Percentiles rank a stretch among this genome's conserved stretches.
phyloP scores from a whole-genome alignment of 2,113 vertebrate species.

The Carassius auratus region DNA sequence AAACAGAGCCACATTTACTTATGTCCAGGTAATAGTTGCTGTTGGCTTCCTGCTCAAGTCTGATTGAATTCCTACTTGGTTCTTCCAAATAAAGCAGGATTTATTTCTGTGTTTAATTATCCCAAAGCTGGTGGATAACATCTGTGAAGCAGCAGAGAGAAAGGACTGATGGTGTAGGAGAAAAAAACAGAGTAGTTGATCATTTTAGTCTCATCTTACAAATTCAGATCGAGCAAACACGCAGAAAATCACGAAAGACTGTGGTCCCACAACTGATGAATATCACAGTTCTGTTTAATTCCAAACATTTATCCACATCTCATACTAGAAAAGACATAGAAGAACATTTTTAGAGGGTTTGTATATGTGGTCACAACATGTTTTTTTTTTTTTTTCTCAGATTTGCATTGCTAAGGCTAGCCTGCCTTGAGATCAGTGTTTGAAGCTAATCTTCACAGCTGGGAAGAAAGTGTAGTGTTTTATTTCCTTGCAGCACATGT shows the following conservation, averaged over 20 bases:
- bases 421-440: background rate
- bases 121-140: background rate
- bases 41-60: background rate
- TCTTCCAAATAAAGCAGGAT: background rate
- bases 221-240: background rate
- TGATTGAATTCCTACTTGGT: background rate
- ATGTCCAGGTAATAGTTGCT: background rate
- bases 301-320: background rate
- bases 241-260: background rate
- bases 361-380: background rate
- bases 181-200: background rate
- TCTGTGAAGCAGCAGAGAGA: conserved; percentile 1
- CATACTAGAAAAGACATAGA: background rate
- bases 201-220: too few relatives aligned
- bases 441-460: conserved; percentile 42
- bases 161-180: background rate
- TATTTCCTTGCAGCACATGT: background rate
- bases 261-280: background rate
- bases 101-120: background rate
- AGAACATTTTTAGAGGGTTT: background rate
- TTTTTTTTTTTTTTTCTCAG: background rate
- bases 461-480: conserved; percentile 13
- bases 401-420: conserved; percentile 24
- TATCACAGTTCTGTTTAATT: background rate
- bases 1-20: background rate